Base-by-base conservation (phyloP, 1,140 invertebrate genomes). In the Cydia strobilella region DNA sequence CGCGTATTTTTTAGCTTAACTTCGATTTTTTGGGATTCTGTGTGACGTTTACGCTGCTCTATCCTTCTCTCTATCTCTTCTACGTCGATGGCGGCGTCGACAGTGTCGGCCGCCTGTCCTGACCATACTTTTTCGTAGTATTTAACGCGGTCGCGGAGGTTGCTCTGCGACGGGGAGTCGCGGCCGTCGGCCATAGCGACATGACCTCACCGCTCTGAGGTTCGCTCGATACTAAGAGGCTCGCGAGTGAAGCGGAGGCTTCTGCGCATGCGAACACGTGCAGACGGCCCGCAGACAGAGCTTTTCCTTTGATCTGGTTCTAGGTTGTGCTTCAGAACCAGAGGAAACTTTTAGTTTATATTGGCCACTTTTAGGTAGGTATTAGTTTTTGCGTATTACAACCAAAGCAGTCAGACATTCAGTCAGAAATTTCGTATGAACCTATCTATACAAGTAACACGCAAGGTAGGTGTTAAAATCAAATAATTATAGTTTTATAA, bases 41-140 rank as follows among this genome's bases (percentile, higher is more conserved):
- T 89, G 27, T 92, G 91, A 74, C 93, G 86, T 73, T 94, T 94
- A 76, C 93, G 91, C 78, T 94, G 90, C 81, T 95, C 94, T 77
- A 95, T 87, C 23, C 94, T 90, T 15, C 94, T 90, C 81, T 95
- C 95, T 78, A 95, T 94, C 65, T 95, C 94, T 54, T 94, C 93
- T 9, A 95, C 94, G 84, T 95, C 88, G 31, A 91, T 90, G 13
- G 88, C 84, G 39, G 86, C 83, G 75, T 93, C 93, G 48, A 89
- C 86, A 15, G 90, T 87, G 71, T 94, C 93, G 65, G 80, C 81
- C 23, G 86, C 77, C 15, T 90, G 86, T 6, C 95, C 94, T 25
- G 94, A 94, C 95, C 96, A 97, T 23, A 96, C 94, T 88, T 96
- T 95, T 81, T 97, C 96, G 88, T 96, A 97, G 86, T 96, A 96